Base-by-base conservation (phyloP, 2,888 invertebrate species). In the Acheta domesticus region DNA sequence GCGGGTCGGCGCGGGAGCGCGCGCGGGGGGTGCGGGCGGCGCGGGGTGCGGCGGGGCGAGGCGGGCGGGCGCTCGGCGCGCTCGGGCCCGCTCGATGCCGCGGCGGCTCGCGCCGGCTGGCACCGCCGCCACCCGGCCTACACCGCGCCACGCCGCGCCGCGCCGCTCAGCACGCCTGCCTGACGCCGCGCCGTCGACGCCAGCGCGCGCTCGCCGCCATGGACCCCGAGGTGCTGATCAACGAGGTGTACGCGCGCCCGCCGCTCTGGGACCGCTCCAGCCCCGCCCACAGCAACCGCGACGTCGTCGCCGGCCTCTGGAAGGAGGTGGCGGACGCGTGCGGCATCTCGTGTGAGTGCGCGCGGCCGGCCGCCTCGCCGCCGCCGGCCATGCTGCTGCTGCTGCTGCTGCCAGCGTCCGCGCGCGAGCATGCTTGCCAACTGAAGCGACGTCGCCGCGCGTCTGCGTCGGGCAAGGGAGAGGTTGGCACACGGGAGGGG, bases 271-370 rank as follows among this genome's bases (percentile, higher is more conserved):
- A 62, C 16, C 62, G 62, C n/a, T 11, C 62, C 16, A 62, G 62
- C n/a, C 62, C 62, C n/a, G 62, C 62, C n/a, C 62, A 62, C n/a
- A 62, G 62, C 62, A 62, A 62, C 62, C 62, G 62, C n/a, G 62
- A 62, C 62, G n/a, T 62, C 62, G 62, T 62, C 16, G 62, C 62
- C 14, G 62, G 62, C 14, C 62, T 62, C 62, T 62, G 62, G 62
- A 62, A 62, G n/a, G 62, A 62, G n/a, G 62, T 62, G 16, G 62
- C 62, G 16, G 62, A 62, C n/a, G 62, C 62, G 14, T 62, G 62
- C n/a, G 62, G 62, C 16, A 62, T 62, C 62, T 62, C 62, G 16
- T 62, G 62, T 62, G n/a, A 62, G 62, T 62, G 62, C 36, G n/a
- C 62, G 62, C 62, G n/a, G 36, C 36, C 36, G 36, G 36, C 36